Conservation (phyloP, 2,888 invertebrate genomes). For the Matsumyia berberina region DNA sequence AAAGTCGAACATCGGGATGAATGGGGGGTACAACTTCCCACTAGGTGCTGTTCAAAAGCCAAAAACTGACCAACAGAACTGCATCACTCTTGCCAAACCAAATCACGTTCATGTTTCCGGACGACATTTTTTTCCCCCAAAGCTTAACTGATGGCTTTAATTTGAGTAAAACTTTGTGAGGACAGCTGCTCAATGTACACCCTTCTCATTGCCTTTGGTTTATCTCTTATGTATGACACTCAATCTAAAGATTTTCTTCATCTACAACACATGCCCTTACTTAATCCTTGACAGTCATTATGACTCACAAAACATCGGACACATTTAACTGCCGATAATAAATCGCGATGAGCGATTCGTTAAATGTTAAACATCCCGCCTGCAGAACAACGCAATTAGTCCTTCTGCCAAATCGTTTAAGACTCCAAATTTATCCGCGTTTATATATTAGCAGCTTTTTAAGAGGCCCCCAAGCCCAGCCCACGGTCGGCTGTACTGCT, state of each 20-base stretch:
- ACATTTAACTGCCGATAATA: slow-evolving; percentile 43
- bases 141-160: too few species aligned
- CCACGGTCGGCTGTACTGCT: slow-evolving; percentile 1
- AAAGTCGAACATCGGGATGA: too few species aligned
- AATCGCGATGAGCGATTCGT: slow-evolving; percentile 54
- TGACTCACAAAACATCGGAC: slow-evolving; percentile 24
- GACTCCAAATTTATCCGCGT: slow-evolving; percentile 48
- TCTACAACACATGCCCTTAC: neutral
- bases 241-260: slow-evolving; percentile 2
- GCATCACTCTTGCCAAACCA: too few species aligned
- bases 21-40: too few species aligned
- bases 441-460: slow-evolving; percentile 39
- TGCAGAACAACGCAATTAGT: slow-evolving; percentile 50
- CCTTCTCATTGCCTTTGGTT: neutral
- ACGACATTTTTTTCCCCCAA: too few species aligned
- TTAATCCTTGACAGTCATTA: neutral
- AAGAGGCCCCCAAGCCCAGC: neutral
- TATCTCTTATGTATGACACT: neutral
- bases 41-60: too few species aligned
- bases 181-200: too few species aligned
- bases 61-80: too few species aligned
- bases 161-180: too few species aligned
- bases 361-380: slow-evolving; percentile 45
- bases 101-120: too few species aligned
- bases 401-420: slow-evolving; percentile 65